A percentile compares a stretch with the other conserved stretches of the same genome.
These are phyloP conservation scores for Delphinus delphis DNA, from an alignment of 2,113 vertebrate genomes.

Conservation along the genomic window DNA sequence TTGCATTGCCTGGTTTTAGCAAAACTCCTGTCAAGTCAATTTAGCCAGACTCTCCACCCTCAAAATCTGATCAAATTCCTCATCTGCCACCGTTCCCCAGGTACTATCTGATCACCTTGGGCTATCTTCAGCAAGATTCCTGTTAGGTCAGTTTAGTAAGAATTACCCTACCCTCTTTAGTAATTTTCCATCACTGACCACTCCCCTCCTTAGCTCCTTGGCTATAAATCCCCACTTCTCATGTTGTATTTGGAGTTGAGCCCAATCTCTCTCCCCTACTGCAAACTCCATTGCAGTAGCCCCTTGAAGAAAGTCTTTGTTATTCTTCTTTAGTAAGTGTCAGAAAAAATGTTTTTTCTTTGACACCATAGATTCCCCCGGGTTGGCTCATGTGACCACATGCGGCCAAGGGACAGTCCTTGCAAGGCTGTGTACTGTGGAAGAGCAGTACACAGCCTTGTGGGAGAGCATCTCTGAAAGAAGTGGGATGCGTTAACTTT, in stretches of 20 bases:
- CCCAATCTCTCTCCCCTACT: neutral
- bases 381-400: neutral
- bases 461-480: neutral
- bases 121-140: neutral
- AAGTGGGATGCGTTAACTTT: neutral
- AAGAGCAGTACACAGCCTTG: neutral
- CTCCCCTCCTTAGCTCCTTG: neutral
- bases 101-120: too few relatives aligned
- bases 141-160: neutral
- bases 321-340: neutral
- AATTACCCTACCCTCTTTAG: neutral
- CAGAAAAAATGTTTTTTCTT: neutral
- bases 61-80: neutral
- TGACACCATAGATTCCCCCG: neutral
- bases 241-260: neutral
- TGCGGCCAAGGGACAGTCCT: neutral
- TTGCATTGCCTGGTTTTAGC: neutral
- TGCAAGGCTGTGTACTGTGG: neutral
- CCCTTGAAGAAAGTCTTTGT: neutral
- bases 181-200: neutral
- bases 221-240: neutral
- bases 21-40: neutral
- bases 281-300: neutral
- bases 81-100: too few relatives aligned
- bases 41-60: neutral